Evolutionary conservation across 2,113 vertebrate genomes (phyloP).

Genomic region (Stomatorhinus ivindoensis): DNA sequence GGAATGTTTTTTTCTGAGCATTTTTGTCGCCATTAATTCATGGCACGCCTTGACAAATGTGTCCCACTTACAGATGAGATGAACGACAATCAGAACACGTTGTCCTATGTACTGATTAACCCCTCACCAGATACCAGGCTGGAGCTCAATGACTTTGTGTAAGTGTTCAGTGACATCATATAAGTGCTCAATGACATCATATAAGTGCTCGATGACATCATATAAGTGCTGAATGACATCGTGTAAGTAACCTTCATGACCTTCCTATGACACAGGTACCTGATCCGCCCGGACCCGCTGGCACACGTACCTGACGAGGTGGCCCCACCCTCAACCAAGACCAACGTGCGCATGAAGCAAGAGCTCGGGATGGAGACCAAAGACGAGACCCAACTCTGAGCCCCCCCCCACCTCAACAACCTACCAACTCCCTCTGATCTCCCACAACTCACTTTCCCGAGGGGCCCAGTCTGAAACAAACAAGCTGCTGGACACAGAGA

Average conservation of each 20-base stretch:
- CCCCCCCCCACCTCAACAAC: not conserved
- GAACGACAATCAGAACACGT: constrained; percentile 87
- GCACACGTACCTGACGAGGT: constrained; percentile 76
- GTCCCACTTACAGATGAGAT: constrained; percentile 75
- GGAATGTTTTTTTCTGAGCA: not conserved
- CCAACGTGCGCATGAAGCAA: constrained; percentile 63
- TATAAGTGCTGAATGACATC: constrained; percentile 71
- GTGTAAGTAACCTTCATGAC: constrained; percentile 65
- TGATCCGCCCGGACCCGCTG: constrained; percentile 88
- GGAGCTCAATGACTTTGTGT: constrained; percentile 91
- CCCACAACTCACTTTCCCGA: not conserved
- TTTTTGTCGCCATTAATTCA: not conserved
- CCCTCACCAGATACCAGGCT: constrained; percentile 86
- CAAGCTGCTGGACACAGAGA: not conserved
- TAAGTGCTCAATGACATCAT: constrained; percentile 20
- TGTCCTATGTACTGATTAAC: constrained; percentile 92
- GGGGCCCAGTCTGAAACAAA: not conserved
- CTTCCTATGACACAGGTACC: constrained; percentile 60
- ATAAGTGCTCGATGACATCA: not conserved
- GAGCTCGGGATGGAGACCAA: constrained; percentile 59
- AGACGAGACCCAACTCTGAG: constrained; percentile 68
- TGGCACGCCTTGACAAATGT: not conserved
- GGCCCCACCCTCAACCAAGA: constrained; percentile 63
- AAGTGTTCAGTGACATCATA: constrained; percentile 46
- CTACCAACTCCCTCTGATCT: not conserved